Evolutionary conservation across 2,113 vertebrate genomes (phyloP), one percentile per base, ranked within the genome.

Genomic region (Bufo gargarizans): DNA sequence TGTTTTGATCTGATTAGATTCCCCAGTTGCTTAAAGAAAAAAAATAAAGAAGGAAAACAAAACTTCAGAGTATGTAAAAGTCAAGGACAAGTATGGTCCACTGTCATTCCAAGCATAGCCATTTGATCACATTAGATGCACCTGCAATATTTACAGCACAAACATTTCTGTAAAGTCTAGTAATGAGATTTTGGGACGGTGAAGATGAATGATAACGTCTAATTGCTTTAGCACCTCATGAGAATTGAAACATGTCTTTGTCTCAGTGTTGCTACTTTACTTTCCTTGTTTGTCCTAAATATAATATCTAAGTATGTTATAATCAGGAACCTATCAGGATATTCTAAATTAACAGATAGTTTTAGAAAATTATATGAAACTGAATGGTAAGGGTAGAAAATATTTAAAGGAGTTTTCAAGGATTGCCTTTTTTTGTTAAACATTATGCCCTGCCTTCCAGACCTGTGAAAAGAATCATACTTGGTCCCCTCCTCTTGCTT

Each of bases 211-310:
- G 90, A 77, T 88, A 45, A 89, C 12, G 0, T 59, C 77, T 91
- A 90, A 92, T 91, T 91, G 74, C 82, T 82, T 91, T 90, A 50
- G 4, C 82, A 6, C 82, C 91, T 91, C 85, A 50, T 79, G 92
- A 91, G 91, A 85, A 78, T 50, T 88, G 87, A 9, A 89, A 89
- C 87, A 90, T 90, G 61, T 90, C 88, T 87, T 89, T 90, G 88
- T 90, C 87, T 91, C 91, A 77, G 0, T 7, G 17, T 56, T 86
- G 0, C 74, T 86, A 12, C n/a, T 74, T 47, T n/a, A 22, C 74
- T 86, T 86, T 61, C 17, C 76, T 86, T n/a, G 50, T 53, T 78
- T 86, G 61, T 61, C 7, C 33, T 86, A 33, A 33, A 33, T 33
- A 33, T 33, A 33, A 50, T 74, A 58, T 59, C 58, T 80, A 6